phyloP scores from a whole-genome alignment of 2,888 invertebrate species.

The Macaria liturata region DNA sequence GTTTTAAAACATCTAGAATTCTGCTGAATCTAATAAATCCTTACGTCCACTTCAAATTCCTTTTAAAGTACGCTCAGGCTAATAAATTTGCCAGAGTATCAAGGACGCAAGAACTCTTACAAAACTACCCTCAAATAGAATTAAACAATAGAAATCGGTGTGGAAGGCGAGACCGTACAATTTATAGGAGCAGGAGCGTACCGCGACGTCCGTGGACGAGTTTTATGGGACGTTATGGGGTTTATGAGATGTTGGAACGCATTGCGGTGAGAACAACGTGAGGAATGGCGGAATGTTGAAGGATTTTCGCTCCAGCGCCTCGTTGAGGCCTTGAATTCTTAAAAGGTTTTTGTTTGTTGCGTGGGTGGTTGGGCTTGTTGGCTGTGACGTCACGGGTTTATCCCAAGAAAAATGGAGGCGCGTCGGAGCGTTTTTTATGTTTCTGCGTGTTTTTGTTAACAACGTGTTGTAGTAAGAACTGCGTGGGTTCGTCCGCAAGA shows the following conservation, averaged over 20 bases:
- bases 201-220: constrained; percentile 29
- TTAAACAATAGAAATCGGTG: constrained; percentile 22
- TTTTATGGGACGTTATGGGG: constrained; percentile 32
- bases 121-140: constrained; percentile 15
- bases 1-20: too few species aligned
- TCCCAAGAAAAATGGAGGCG: too few species aligned
- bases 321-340: constrained; percentile 11
- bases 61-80: too few species aligned
- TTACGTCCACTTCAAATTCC: too few species aligned
- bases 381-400: too few species aligned
- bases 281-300: constrained; percentile 24
- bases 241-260: constrained; percentile 31
- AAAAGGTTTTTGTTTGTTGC: constrained; percentile 8
- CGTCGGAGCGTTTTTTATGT: too few species aligned
- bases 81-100: not conserved
- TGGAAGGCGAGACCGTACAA: constrained; percentile 18
- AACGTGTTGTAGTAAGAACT: too few species aligned
- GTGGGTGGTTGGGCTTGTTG: too few species aligned
- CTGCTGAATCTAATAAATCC: too few species aligned
- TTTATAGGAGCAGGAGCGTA: constrained; percentile 23
- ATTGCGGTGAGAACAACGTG: constrained; percentile 20
- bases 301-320: constrained; percentile 12
- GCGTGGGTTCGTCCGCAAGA: too few species aligned
- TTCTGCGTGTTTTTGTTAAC: too few species aligned
- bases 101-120: not conserved